phyloP scores from a whole-genome alignment of 2,888 invertebrate genomes.

The Leucania comma region DNA sequence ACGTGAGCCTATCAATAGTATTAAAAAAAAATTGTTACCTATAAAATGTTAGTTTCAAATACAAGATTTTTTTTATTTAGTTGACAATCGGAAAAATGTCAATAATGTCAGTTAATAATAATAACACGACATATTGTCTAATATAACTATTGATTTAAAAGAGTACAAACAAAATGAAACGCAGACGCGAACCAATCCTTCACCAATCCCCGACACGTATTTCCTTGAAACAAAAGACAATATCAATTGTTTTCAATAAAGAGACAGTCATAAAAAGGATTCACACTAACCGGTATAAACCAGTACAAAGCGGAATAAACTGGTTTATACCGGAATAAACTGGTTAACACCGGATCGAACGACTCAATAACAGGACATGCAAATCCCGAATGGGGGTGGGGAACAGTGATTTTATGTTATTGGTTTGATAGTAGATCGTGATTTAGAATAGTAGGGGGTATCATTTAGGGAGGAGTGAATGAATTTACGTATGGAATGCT shows the following conservation, averaged over 20 bases:
- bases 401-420: slow-evolving; percentile 51
- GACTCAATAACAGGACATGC: slow-evolving; percentile 67
- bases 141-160: background rate
- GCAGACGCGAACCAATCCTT: background rate
- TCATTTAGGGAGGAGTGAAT: background rate
- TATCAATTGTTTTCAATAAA: slow-evolving; percentile 54
- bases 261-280: slow-evolving; percentile 59
- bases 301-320: slow-evolving; percentile 52
- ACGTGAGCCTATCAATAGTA: no score
- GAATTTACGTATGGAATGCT: background rate
- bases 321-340: slow-evolving; percentile 35
- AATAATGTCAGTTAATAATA: no score
- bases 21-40: no score
- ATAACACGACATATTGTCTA: no score
- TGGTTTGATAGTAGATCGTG: slow-evolving; percentile 10
- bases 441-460: background rate
- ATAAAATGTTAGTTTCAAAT: no score
- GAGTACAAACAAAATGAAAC: background rate
- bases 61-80: no score
- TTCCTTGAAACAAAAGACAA: slow-evolving; percentile 33
- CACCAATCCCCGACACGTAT: background rate
- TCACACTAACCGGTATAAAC: slow-evolving; percentile 60
- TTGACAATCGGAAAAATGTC: no score
- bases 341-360: slow-evolving; percentile 59
- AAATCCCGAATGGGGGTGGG: slow-evolving; percentile 57